Evolutionary conservation across 2,888 invertebrate species (phyloP).

Genomic region (Agrochola lota): DNA sequence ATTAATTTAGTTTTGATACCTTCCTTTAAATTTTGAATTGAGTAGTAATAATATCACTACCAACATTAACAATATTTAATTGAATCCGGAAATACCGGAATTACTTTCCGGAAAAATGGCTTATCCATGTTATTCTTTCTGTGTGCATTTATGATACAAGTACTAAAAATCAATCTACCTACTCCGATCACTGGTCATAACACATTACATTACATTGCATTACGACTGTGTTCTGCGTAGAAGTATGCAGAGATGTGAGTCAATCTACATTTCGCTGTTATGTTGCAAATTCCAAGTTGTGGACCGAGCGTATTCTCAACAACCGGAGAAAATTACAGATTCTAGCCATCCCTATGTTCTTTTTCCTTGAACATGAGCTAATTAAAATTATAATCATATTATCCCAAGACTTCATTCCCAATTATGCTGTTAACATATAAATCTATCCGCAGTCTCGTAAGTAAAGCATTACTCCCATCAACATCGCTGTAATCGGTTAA

Average conservation of each 20-base stretch:
- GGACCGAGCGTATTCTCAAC: neutral
- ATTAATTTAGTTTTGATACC: too few relatives aligned
- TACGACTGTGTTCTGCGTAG: neutral
- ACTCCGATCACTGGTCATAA: too few relatives aligned
- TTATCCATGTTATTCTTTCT: too few relatives aligned
- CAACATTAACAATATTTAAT: too few relatives aligned
- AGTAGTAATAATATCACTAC: too few relatives aligned
- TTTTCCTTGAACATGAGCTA: neutral
- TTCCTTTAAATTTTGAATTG: too few relatives aligned
- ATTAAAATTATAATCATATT: neutral
- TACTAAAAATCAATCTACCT: too few relatives aligned
- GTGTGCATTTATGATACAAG: too few relatives aligned
- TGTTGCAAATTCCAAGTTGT: too few relatives aligned
- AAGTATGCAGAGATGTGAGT: neutral
- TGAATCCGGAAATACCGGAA: too few relatives aligned
- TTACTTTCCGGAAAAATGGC: too few relatives aligned
- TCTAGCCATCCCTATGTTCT: neutral
- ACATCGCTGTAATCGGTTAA: conserved; percentile 33
- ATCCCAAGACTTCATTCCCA: neutral
- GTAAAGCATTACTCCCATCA: conserved; percentile 18
- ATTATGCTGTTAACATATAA: conserved; percentile 12
- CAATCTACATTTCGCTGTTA: neutral
- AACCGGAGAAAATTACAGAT: neutral
- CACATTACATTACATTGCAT: neutral
- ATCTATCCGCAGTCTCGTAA: neutral